A percentile compares a stretch with the other conserved stretches of the same genome.
Evolutionary conservation across 1,140 invertebrate species (phyloP).

Genomic region (Sycophaga agraensis): DNA sequence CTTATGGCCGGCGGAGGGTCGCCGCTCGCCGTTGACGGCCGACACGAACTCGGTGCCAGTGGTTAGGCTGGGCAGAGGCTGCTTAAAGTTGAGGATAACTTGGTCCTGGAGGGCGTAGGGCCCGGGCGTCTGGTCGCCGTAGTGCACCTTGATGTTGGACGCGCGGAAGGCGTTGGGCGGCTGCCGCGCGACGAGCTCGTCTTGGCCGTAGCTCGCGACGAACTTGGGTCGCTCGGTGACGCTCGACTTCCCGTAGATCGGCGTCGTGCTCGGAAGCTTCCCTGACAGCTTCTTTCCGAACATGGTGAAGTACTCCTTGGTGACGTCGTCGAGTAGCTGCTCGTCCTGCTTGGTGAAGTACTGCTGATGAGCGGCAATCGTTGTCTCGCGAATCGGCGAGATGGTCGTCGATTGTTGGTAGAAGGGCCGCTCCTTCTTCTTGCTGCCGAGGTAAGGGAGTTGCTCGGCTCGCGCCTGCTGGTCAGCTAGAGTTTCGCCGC

Average conservation of each 20-base stretch:
- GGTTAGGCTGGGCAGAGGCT: conserved; percentile 64
- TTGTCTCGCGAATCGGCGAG: conserved; percentile 48
- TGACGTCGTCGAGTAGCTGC: conserved; percentile 70
- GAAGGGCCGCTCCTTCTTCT: neutral
- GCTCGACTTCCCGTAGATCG: conserved; percentile 57
- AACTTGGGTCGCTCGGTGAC: conserved; percentile 49
- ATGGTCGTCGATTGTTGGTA: conserved; percentile 25
- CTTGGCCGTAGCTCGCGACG: neutral
- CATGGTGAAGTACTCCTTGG: conserved; percentile 74
- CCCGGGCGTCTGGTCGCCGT: conserved; percentile 46
- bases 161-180: conserved; percentile 50
- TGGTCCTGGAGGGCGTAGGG: conserved; percentile 62
- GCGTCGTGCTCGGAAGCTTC: conserved; percentile 57
- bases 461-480: conserved; percentile 12
- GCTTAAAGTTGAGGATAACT: conserved; percentile 64
- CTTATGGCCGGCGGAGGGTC: conserved; percentile 22
- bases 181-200: conserved; percentile 19
- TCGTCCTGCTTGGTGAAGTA: conserved; percentile 75
- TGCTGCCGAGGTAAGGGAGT: neutral
- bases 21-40: conserved; percentile 32
- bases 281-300: conserved; percentile 70
- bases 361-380: conserved; percentile 65
- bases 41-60: conserved; percentile 69
- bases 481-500: conserved; percentile 25
- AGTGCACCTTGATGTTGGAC: conserved; percentile 49